A percentile compares a stretch with the other conserved stretches of the same genome.
Evolutionary conservation across 2,797 vertebrate genomes (phyloP).

Genomic region (Hemitrygon akajei): DNA sequence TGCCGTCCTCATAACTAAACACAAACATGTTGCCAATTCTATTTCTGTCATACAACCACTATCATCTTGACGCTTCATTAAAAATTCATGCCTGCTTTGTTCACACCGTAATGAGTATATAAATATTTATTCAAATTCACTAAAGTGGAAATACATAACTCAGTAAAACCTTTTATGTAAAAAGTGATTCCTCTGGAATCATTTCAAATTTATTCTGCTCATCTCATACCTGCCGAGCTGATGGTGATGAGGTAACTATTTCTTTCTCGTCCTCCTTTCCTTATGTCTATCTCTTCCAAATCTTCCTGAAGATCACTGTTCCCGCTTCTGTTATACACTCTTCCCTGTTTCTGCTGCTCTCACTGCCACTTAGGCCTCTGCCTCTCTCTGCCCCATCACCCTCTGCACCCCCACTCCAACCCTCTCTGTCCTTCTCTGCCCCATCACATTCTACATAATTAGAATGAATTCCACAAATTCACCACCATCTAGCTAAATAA

Average conservation of each 20-base stretch:
- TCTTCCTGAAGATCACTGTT: no score
- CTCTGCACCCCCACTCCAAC: not conserved
- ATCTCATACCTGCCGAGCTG: not conserved
- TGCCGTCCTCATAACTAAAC: not conserved
- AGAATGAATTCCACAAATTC: no score
- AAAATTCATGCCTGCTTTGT: not conserved
- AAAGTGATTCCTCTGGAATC: not conserved
- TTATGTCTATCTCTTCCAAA: not conserved
- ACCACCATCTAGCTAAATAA: no score
- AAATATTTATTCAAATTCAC: constrained; percentile 26
- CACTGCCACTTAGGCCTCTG: not conserved
- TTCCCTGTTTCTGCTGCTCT: not conserved
- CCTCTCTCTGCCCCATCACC: not conserved
- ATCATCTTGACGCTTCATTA: not conserved
- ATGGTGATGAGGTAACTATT: not conserved
- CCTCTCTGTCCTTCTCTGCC: not conserved
- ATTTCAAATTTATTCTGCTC: not conserved
- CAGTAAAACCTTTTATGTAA: not conserved
- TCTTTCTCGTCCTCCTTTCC: not conserved
- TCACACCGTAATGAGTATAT: not conserved
- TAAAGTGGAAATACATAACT: not conserved
- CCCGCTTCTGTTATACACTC: not conserved
- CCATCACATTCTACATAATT: no score
- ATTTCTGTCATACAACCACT: not conserved
- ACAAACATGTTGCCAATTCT: not conserved